These are phyloP conservation scores for Macrophya alboannulata DNA, from an alignment of 2,888 invertebrate genomes.

Conservation along the genomic window DNA sequence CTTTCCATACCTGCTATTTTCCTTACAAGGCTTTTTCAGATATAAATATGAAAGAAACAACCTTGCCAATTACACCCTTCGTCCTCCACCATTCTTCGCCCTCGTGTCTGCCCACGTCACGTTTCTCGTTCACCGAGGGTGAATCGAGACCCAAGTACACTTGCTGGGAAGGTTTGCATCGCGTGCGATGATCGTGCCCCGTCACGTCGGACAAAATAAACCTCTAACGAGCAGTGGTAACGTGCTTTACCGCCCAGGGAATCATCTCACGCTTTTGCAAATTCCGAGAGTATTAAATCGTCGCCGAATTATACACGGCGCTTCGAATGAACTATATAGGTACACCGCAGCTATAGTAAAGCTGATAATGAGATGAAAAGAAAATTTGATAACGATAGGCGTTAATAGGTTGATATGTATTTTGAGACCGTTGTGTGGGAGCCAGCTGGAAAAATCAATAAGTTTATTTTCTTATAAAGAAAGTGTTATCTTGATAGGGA, in stretches of 20 bases:
- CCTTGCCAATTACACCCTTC: slow-evolving; percentile 32
- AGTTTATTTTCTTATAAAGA: background rate
- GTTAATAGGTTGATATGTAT: background rate
- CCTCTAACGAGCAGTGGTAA: slow-evolving; percentile 27
- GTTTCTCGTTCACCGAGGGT: slow-evolving; percentile 6
- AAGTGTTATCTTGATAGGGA: background rate
- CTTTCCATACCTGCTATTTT: no score
- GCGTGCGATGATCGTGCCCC: slow-evolving; percentile 17
- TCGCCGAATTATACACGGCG: background rate
- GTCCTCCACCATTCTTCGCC: background rate
- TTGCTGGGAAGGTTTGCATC: slow-evolving; percentile 6
- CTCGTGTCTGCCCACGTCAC: background rate
- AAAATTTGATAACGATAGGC: background rate
- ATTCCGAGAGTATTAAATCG: background rate
- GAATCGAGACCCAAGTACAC: slow-evolving; percentile 2
- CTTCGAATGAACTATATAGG: no score
- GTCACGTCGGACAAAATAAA: slow-evolving; percentile 18
- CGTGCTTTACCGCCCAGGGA: background rate
- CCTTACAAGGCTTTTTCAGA: slow-evolving; percentile 22
- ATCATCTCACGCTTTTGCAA: slow-evolving; percentile 18
- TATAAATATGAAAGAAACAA: slow-evolving; percentile 33
- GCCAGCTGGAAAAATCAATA: slow-evolving; percentile 15
- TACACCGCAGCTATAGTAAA: no score
- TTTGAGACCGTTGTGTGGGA: background rate
- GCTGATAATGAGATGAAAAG: background rate